Conservation (phyloP, 2,797 vertebrate species). For the Epinephelus coioides region DNA sequence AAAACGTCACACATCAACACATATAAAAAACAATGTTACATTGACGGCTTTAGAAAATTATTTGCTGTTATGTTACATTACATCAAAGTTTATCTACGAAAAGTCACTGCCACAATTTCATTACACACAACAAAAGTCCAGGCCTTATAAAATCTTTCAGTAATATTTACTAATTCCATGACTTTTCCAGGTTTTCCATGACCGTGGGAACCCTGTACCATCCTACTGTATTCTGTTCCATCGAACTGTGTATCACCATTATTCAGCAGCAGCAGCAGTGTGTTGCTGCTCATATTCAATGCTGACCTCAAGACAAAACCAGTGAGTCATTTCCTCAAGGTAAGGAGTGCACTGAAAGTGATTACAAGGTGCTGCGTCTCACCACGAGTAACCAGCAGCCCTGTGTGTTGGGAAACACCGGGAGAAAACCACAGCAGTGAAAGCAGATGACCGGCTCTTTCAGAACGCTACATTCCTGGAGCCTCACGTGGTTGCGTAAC, state of each 20-base stretch:
- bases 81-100: too few species aligned
- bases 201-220: too few species aligned
- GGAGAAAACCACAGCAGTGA: neutral
- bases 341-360: neutral
- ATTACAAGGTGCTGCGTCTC: neutral
- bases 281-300: neutral
- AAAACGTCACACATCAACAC: too few species aligned
- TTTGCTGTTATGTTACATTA: too few species aligned
- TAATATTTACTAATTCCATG: too few species aligned
- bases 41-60: too few species aligned
- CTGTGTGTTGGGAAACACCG: slow-evolving; percentile 17
- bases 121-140: too few species aligned
- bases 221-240: neutral
- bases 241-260: neutral
- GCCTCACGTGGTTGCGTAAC: slow-evolving; percentile 15
- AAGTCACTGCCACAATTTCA: too few species aligned
- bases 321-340: slow-evolving; percentile 43
- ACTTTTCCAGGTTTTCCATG: too few species aligned
- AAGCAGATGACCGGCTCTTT: slow-evolving; percentile 19
- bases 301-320: slow-evolving; percentile 19
- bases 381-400: slow-evolving; percentile 3
- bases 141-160: too few species aligned
- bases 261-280: neutral
- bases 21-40: too few species aligned
- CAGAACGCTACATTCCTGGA: slow-evolving; percentile 3